phyloP scores from a whole-genome alignment of 2,113 vertebrate genomes.

The Centropristis striata region DNA sequence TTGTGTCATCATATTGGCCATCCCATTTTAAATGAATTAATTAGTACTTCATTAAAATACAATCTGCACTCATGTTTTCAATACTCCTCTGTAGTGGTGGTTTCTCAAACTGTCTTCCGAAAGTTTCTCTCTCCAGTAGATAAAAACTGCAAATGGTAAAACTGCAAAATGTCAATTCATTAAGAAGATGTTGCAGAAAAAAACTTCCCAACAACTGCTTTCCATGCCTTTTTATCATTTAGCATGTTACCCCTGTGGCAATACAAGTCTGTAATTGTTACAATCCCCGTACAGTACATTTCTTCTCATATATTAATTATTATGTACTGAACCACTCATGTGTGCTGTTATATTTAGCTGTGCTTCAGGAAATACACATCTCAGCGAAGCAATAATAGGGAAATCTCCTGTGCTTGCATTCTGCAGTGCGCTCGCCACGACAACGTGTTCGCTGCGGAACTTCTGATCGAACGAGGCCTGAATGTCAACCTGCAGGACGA shows the following conservation, averaged over 20 bases:
- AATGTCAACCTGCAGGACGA: conserved; percentile 95
- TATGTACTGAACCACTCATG: conserved; percentile 13
- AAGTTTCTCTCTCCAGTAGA: too few relatives aligned
- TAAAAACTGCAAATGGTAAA: too few relatives aligned
- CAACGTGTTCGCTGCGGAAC: conserved; percentile 93
- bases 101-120: too few relatives aligned
- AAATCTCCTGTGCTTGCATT: conserved; percentile 24
- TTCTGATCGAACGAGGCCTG: conserved; percentile 92
- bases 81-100: too few relatives aligned
- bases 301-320: conserved; percentile 19
- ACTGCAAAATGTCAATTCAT: neutral
- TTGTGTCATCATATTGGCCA: too few relatives aligned
- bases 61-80: too few relatives aligned
- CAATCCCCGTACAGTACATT: neutral
- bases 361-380: neutral
- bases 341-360: neutral
- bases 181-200: neutral
- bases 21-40: too few relatives aligned
- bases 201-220: neutral
- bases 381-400: neutral
- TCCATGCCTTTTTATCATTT: neutral
- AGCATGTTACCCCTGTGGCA: neutral
- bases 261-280: conserved; percentile 10
- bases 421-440: conserved; percentile 94
- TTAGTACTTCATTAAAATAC: too few relatives aligned